phyloP scores from a whole-genome alignment of 2,113 vertebrate species.

The Muntiacus reevesi region DNA sequence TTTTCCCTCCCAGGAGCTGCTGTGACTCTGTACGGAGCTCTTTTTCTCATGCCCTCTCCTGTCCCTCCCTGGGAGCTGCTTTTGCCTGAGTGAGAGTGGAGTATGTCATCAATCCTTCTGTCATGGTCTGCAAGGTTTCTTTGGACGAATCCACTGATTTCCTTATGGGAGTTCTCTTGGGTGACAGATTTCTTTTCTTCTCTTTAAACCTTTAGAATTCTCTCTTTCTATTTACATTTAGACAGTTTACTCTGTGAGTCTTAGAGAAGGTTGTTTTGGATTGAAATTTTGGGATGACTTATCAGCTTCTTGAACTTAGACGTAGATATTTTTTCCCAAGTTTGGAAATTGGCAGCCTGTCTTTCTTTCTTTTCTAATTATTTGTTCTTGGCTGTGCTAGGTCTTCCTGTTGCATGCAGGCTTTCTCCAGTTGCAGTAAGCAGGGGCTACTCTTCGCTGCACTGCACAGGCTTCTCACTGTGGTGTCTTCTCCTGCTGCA shows the following conservation, averaged over 20 bases:
- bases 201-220: neutral
- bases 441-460: neutral
- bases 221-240: neutral
- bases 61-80: neutral
- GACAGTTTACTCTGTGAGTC: neutral
- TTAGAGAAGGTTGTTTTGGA: neutral
- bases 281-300: no score
- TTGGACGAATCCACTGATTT: neutral
- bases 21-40: neutral
- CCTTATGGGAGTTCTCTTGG: neutral
- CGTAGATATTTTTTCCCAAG: no score
- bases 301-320: no score
- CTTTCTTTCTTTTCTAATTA: neutral
- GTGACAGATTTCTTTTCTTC: neutral
- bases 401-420: neutral
- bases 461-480: no score
- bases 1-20: neutral
- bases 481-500: neutral
- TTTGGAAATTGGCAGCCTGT: no score
- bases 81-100: neutral
- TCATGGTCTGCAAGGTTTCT: neutral
- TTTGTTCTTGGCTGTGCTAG: neutral
- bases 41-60: neutral
- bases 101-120: rapidly evolving
- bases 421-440: neutral